Conservation (phyloP, 2,888 invertebrate genomes). For the Bellardia pandia region DNA sequence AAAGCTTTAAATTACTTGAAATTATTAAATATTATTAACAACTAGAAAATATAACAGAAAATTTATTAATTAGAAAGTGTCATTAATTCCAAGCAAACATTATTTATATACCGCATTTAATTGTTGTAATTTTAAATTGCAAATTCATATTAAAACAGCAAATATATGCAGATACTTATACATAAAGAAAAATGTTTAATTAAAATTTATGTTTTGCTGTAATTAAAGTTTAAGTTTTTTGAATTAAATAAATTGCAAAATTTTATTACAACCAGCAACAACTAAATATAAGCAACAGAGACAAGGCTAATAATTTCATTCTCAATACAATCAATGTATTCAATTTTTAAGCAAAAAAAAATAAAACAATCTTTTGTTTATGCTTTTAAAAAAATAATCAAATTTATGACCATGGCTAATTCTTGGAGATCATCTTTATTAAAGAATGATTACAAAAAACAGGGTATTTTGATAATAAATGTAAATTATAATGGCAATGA, state of each 20-base stretch:
- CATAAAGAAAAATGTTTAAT: constrained; percentile 55
- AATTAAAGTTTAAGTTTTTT: constrained; percentile 25
- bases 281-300: not conserved
- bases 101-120: constrained; percentile 35
- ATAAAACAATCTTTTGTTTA: constrained; percentile 3
- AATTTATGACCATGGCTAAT: constrained; percentile 48
- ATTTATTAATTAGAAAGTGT: constrained; percentile 59
- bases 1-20: not conserved
- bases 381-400: constrained; percentile 7
- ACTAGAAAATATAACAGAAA: constrained; percentile 18
- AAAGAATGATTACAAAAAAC: constrained; percentile 32
- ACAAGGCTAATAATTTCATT: not conserved
- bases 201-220: constrained; percentile 58
- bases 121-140: constrained; percentile 50
- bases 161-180: constrained; percentile 16
- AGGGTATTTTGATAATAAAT: constrained; percentile 23
- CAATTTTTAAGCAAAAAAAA: constrained; percentile 7
- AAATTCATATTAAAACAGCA: constrained; percentile 36
- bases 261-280: constrained; percentile 11
- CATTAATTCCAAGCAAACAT: constrained; percentile 33
- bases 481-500: too few species aligned
- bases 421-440: constrained; percentile 62
- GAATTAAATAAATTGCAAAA: constrained; percentile 25
- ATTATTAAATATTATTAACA: not conserved
- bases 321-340: constrained; percentile 12